phyloP scores from a whole-genome alignment of 2,113 vertebrate genomes.

The Antechinus flavipes region DNA sequence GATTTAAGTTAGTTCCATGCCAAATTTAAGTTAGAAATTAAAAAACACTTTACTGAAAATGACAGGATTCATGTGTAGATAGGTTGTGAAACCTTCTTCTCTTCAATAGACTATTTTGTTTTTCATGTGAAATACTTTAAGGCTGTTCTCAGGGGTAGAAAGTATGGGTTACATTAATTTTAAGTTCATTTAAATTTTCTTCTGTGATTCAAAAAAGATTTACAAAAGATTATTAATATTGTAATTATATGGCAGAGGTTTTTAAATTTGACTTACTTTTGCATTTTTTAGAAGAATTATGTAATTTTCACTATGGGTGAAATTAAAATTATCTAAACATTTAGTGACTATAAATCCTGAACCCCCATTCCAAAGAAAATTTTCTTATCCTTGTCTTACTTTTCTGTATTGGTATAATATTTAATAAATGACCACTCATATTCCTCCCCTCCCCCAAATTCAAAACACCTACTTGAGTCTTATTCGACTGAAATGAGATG shows the following conservation, averaged over 20 bases:
- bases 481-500: constrained; percentile 12
- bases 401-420: no score
- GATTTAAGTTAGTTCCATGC: constrained; percentile 39
- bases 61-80: constrained; percentile 40
- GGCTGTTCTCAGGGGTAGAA: constrained; percentile 38
- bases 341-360: background rate
- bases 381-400: constrained; percentile 43
- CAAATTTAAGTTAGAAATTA: background rate
- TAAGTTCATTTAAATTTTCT: constrained; percentile 12
- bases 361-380: background rate
- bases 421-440: no score
- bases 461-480: background rate
- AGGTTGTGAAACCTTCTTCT: constrained; percentile 44
- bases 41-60: constrained; percentile 39
- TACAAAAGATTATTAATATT: background rate
- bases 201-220: background rate
- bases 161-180: background rate
- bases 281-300: background rate
- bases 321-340: background rate
- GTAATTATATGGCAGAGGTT: constrained; percentile 8
- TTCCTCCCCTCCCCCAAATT: background rate
- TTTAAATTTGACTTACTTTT: constrained; percentile 23
- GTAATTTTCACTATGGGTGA: background rate
- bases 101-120: constrained; percentile 59
- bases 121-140: constrained; percentile 50